Conservation (phyloP, 2,797 vertebrate species). For the Myripristis murdjan region DNA sequence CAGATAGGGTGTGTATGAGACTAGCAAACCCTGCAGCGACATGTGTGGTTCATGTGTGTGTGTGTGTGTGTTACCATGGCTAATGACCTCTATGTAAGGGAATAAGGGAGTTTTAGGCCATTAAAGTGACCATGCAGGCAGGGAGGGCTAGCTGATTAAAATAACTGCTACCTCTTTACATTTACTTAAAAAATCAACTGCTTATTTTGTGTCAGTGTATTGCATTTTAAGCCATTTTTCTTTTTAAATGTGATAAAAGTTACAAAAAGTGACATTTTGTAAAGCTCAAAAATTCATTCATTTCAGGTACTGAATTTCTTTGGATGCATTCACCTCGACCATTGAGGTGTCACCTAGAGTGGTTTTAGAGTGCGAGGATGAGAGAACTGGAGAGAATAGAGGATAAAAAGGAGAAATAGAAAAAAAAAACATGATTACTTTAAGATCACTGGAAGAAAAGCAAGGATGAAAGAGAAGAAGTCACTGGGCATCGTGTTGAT, state of each 20-base stretch:
- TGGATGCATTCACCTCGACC: no score
- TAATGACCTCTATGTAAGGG: not conserved
- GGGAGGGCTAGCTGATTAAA: constrained; percentile 46
- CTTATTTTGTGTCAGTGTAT: not conserved
- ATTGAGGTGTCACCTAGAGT: not conserved
- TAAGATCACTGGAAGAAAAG: not conserved
- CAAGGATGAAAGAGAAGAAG: not conserved
- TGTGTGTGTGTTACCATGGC: not conserved
- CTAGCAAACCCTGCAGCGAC: no score
- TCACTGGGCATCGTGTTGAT: not conserved
- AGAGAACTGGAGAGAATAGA: constrained; percentile 1
- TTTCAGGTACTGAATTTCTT: no score
- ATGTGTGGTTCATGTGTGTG: constrained; percentile 30
- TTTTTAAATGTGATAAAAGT: no score
- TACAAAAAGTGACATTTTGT: no score
- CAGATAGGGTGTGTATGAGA: constrained; percentile 16
- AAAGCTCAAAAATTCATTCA: no score
- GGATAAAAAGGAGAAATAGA: not conserved
- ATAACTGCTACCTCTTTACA: constrained; percentile 19
- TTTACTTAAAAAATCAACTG: constrained; percentile 18
- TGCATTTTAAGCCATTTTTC: constrained; percentile 6
- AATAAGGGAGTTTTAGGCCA: constrained; percentile 49
- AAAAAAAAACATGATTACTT: not conserved
- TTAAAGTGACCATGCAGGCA: no score
- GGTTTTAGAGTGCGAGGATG: constrained; percentile 12